Evolutionary conservation across 1,140 invertebrate genomes (phyloP).

Genomic region (Brachionus calyciflorus): DNA sequence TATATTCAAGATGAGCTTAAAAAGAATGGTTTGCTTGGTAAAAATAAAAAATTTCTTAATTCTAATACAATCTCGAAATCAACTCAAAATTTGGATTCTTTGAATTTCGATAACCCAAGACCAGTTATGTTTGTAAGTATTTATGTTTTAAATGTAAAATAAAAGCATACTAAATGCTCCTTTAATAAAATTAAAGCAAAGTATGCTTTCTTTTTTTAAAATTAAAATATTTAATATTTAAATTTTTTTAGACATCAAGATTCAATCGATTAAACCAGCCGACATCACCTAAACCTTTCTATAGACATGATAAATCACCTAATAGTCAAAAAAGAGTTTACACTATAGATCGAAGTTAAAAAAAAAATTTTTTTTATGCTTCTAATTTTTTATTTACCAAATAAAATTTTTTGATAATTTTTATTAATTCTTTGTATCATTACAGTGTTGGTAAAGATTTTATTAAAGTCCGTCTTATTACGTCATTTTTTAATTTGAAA

Average conservation of each 20-base stretch:
- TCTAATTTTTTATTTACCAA: not conserved
- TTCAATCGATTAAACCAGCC: not conserved
- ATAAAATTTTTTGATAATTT: not conserved
- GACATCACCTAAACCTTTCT: not conserved
- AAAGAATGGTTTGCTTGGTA: not conserved
- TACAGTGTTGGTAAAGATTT: no score
- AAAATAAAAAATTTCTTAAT: not conserved
- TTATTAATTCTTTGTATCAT: no score
- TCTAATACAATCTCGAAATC: not conserved
- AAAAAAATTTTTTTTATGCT: not conserved
- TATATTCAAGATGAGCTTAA: conserved; percentile 21
- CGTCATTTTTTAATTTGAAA: no score
- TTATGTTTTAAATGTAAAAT: not conserved
- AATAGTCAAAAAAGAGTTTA: conserved; percentile 22
- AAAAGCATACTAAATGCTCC: no score
- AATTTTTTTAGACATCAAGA: conserved; percentile 26
- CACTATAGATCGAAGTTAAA: conserved; percentile 14
- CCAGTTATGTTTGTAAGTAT: conserved; percentile 43
- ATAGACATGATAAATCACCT: not conserved
- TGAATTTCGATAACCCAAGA: not conserved
- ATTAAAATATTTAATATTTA: not conserved
- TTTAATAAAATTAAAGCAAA: no score
- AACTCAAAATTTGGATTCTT: conserved; percentile 5
- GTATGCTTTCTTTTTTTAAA: no score
- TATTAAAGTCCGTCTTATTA: no score